Percentiles rank a stretch among this genome's conserved stretches.
Evolutionary conservation across 2,888 invertebrate genomes (phyloP).

Genomic region (Dynastes maya): DNA sequence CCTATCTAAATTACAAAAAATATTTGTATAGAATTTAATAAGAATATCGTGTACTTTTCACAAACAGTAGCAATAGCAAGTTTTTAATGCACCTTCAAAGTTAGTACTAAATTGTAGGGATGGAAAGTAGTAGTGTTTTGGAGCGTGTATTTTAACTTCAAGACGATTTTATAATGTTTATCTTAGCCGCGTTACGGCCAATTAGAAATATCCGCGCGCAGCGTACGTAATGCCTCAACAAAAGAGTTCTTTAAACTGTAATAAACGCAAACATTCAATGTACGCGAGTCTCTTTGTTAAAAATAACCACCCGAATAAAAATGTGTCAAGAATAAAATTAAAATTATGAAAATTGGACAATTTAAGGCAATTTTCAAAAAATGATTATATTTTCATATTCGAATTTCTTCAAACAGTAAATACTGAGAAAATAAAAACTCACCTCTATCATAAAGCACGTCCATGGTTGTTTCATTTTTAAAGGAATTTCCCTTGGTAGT

Average conservation of each 20-base stretch:
- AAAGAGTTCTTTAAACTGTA: slow-evolving; percentile 40
- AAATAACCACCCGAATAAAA: neutral
- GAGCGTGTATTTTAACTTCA: neutral
- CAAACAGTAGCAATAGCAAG: too few relatives aligned
- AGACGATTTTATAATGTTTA: neutral
- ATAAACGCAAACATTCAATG: slow-evolving; percentile 34
- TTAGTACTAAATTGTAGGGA: too few relatives aligned
- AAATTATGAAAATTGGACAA: neutral
- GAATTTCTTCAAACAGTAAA: neutral
- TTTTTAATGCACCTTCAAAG: too few relatives aligned
- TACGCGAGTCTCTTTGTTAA: neutral
- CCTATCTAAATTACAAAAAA: too few relatives aligned
- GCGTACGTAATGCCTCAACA: slow-evolving; percentile 36
- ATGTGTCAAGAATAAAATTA: slow-evolving; percentile 1
- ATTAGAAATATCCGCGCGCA: slow-evolving; percentile 38
- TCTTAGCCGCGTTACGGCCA: neutral
- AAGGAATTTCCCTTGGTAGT: neutral
- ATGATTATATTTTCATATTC: neutral
- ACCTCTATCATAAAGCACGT: slow-evolving; percentile 27
- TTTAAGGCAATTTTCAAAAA: neutral
- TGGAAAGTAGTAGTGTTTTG: too few relatives aligned
- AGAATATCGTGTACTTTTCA: too few relatives aligned
- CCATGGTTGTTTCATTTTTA: slow-evolving; percentile 8
- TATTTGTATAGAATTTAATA: too few relatives aligned
- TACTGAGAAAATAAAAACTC: slow-evolving; percentile 1